Evolutionary conservation across 2,797 vertebrate species (phyloP), one percentile per base, ranked within the genome.

Genomic region (Calcarius lapponicus): DNA sequence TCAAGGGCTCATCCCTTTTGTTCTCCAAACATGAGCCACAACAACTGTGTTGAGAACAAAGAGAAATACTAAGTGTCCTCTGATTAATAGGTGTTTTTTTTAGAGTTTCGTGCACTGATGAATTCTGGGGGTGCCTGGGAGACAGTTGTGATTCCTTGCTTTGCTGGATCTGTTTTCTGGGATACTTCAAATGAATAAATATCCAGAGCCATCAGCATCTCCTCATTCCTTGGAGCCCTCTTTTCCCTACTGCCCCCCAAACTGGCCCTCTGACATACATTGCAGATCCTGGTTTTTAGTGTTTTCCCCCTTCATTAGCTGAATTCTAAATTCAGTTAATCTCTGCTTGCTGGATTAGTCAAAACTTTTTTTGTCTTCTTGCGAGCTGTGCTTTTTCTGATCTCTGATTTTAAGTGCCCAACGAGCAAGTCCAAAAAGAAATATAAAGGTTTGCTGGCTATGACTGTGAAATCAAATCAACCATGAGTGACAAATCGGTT

Each of bases 61-160:
- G n/a, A 4, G 2, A 92, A 86, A 86, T 64, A 57, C 10, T 50
- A 74, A 76, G 18, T 4, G 3, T 42, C 13, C 17, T 80, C 38
- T 45, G 15, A 71, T 48, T 72, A 70, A 50, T 2, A 38, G 12
- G 13, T 16, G 24, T 3, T 1, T 24, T 62, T 56, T 75, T 78
- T 0, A 0, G 16, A 60, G 31, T 34, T 66, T 8, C 0, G 0
- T 51, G 36, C 11, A 12, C 29, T 60, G 65, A 45, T 25, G 29
- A 89, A n/a, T 87, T 80, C 40, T 2, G 18, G 26, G 9, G 26
- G 3, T 80, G 15, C 12, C 66, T 66, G n/a, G 82, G 51, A 81
- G 24, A 57, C 8, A 29, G 28, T 6, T 5, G 1, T 36, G 60
- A 66, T 69, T 83, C 26, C 16, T 42, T 31, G 7, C 8, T 85